Base-by-base conservation (phyloP, 1,140 invertebrate species). In the Aphelenchoides fujianensis region DNA sequence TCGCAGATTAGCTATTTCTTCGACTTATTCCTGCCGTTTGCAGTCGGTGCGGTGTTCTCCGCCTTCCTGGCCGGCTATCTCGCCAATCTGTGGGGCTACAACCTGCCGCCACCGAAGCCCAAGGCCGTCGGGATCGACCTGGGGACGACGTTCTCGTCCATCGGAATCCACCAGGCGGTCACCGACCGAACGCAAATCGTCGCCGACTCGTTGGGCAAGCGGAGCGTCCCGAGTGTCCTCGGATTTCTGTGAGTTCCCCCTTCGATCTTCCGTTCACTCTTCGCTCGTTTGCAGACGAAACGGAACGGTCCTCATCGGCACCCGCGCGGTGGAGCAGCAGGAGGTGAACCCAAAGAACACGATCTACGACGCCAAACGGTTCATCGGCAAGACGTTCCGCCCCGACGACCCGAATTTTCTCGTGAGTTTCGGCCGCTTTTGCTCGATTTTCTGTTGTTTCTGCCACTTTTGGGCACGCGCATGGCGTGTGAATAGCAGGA, bases 61-160 rank as follows among this genome's bases (percentile, higher is more conserved):
- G 34, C 73, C 28, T 36, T 81, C n/a, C 37, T 80, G 2, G 37
- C 61, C 23, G 76, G 76, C 7, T 77, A 79, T 66, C 41, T 74
- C 30, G 66, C 68, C 9, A 68, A 77, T 19, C 41, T 48, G 9
- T 72, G 72, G 35, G 72, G 74, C 9, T 61, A 19, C 57, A 67
- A 67, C 19, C 41, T 76, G 27, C 74, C 76, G 5, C 86, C 87
- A 31, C 87, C 87, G 23, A 83, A 83, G 61, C 87, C 87, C 3
- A 87, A 86, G 81, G 85, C 87, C 68, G 85, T 86, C 62, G 87
- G 87, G 52, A 86, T 87, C 62, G 87, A 87, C 80, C 48, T 79
- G 85, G 87, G 87, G 16, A 87, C 87, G 9, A 87, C 87, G n/a
- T 87, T 81, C 77, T 87, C 86, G 3, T 87, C 86, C 76, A 81